Evolutionary conservation across 1,140 invertebrate species (phyloP), one percentile per base, ranked within the genome.

Genomic region (Bombus balteatus): DNA sequence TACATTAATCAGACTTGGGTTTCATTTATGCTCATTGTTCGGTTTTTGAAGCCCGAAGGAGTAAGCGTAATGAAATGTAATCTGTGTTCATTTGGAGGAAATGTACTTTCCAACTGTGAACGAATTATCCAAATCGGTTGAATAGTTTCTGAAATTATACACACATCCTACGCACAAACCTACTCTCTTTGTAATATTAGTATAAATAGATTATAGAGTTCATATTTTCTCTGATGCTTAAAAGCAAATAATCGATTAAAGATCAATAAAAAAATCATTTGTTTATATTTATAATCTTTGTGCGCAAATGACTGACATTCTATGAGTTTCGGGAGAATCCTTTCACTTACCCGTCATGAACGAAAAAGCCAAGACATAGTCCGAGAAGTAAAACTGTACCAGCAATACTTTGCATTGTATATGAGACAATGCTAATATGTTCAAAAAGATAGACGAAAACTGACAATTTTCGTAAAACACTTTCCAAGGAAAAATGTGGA

Each of bases 271-370:
- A 53, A 47, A 12, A 25, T 37, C 13, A 9, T 59, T 37, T 15
- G 3, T 34, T 37, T 22, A 18, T 10, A 8, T 28, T 28, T 12
- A 66, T 25, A 39, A 53, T 22, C 10, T 2, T 10, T 6, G 5
- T 12, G 3, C 32, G 18, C 15, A 71, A 28, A 71, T 2, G 25
- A 71, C 25, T 39, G 12, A 39, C 37, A 66, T 78, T 34, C 34
- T 12, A 18, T n/a, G 9, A n/a, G 28, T 81, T 72, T 5, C 2
- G 2, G 28, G 1, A 28, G 28, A 22, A 66, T 53, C 22, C 68
- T 72, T 85, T 85, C 57, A 85, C 83, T 85, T 80, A 85, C 83
- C 41, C 4, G 18, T 5, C 6, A 15, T 32, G 25, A 8, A 43
- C 41, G 8, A 62, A 53, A 15, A 15, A 18, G 41, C 2, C 34